Conservation (phyloP, 1,140 invertebrate genomes). For the Scylla paramamosain region DNA sequence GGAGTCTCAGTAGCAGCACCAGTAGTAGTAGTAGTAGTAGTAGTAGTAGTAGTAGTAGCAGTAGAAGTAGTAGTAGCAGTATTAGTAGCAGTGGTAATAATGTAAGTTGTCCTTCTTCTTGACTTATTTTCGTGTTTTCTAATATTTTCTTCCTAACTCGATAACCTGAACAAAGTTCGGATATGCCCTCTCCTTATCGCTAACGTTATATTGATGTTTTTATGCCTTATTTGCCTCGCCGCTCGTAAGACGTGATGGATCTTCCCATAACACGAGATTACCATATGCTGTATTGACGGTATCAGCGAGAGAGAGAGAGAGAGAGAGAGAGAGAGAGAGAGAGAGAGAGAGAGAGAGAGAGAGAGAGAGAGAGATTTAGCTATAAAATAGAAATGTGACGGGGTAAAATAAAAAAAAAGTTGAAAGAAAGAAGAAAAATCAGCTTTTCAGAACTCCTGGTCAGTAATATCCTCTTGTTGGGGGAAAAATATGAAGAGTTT, state of each 20-base stretch:
- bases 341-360: constrained; percentile 10
- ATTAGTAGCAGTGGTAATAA: not conserved
- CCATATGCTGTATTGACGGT: not conserved
- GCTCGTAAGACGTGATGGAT: not conserved
- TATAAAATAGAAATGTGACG: too few species aligned
- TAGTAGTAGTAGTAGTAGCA: not conserved
- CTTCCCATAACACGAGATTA: not conserved
- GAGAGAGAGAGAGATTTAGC: not conserved
- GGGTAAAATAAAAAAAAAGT: too few species aligned
- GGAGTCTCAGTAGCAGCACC: not conserved
- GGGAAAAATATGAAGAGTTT: too few species aligned
- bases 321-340: constrained; percentile 18
- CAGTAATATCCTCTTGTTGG: too few species aligned
- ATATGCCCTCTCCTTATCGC: not conserved
- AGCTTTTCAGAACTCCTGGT: too few species aligned
- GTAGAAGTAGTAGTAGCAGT: not conserved
- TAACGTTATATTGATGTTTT: not conserved
- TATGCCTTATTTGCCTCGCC: not conserved
- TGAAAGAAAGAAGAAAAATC: too few species aligned
- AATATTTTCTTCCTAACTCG: not conserved
- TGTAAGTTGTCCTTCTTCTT: not conserved
- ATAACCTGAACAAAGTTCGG: not conserved
- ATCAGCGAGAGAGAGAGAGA: not conserved
- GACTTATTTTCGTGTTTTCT: not conserved
- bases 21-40: not conserved